These are phyloP conservation scores for Norana najaformis DNA, from an alignment of 2,888 invertebrate genomes.

Conservation along the genomic window DNA sequence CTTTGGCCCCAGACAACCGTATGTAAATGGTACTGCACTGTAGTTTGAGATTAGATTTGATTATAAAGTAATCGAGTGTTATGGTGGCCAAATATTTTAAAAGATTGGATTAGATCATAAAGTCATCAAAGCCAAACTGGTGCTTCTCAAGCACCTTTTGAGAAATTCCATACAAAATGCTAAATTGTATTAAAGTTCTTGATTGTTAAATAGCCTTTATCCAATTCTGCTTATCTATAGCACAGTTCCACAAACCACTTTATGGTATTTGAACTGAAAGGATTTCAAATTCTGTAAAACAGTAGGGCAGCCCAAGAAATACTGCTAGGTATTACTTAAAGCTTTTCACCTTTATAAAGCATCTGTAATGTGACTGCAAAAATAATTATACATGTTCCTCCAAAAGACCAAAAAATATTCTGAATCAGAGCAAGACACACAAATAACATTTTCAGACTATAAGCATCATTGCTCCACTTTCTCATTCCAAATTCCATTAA, in stretches of 20 bases:
- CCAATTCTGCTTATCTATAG: not conserved
- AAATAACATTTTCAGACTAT: not conserved
- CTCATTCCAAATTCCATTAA: not conserved
- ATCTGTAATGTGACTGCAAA: not conserved
- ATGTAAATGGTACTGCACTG: no score
- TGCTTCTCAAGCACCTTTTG: not conserved
- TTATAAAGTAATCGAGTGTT: not conserved
- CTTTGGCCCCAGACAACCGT: no score
- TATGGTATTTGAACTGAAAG: not conserved
- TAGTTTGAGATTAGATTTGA: no score
- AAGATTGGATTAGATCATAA: not conserved
- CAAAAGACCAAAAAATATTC: not conserved
- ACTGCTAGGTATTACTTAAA: not conserved
- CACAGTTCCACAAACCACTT: not conserved
- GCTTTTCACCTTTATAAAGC: not conserved
- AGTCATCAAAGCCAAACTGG: constrained; percentile 5
- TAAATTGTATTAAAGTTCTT: not conserved
- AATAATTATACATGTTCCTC: not conserved
- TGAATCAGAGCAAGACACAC: no score
- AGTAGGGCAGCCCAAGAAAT: not conserved
- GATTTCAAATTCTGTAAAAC: not conserved
- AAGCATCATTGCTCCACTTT: not conserved
- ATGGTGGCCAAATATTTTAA: constrained; percentile 1
- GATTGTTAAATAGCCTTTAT: no score
- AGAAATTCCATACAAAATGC: not conserved